phyloP scores from a whole-genome alignment of 1,140 invertebrate species.

The Platyscapa corneri region DNA sequence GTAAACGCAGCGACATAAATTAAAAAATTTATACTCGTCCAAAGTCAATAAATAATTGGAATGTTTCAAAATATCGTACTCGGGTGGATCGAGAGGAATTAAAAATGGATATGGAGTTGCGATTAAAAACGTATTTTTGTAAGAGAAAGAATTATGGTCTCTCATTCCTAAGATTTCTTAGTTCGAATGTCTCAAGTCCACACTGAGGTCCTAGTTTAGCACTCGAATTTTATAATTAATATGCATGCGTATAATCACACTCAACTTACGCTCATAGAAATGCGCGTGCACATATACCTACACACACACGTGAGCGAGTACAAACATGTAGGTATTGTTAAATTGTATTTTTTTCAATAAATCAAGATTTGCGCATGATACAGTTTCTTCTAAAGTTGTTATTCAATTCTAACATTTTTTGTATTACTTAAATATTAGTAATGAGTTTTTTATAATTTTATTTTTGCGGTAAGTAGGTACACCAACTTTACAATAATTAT shows the following conservation, averaged over 20 bases:
- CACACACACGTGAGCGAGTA: not conserved
- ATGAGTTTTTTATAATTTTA: not conserved
- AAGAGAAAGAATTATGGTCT: conserved; percentile 9
- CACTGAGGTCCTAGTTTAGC: conserved; percentile 40
- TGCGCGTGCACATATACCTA: not conserved
- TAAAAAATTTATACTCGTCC: not conserved
- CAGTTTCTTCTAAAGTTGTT: not conserved
- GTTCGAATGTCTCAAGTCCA: conserved; percentile 36
- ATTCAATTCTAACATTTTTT: not conserved
- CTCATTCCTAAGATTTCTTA: conserved; percentile 41
- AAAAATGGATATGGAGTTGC: conserved; percentile 9
- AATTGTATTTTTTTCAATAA: too few species aligned
- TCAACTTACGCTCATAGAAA: too few species aligned
- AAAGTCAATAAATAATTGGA: conserved; percentile 29
- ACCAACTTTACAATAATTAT: not conserved
- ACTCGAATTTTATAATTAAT: conserved; percentile 44
- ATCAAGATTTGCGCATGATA: conserved; percentile 42
- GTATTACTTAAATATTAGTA: not conserved
- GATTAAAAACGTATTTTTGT: not conserved
- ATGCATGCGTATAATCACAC: conserved; percentile 7
- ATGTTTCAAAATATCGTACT: conserved; percentile 33
- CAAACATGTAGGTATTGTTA: too few species aligned
- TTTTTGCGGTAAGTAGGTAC: not conserved
- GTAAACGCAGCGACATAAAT: not conserved
- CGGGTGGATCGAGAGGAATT: conserved; percentile 50